A percentile compares a stretch with the other conserved stretches of the same genome.
Evolutionary conservation across 1,140 invertebrate species (phyloP).

Genomic region (Pentalonia nigronervosa): DNA sequence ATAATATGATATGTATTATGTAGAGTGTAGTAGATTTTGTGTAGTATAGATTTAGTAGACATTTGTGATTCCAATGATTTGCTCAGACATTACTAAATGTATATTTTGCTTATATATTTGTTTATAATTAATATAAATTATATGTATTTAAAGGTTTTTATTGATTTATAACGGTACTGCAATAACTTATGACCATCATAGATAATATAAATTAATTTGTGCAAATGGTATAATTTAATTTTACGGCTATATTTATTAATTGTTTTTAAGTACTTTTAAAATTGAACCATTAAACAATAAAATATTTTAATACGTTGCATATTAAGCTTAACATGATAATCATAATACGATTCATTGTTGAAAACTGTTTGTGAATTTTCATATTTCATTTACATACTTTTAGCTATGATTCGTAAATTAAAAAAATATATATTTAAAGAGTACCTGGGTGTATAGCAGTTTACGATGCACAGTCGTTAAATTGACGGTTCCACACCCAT

Average conservation of each 20-base stretch:
- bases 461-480: neutral
- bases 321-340: neutral
- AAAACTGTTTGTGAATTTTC: neutral
- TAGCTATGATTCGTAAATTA: neutral
- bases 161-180: neutral
- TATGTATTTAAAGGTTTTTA: too few relatives aligned
- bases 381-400: neutral
- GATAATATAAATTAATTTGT: neutral
- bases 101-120: too few relatives aligned
- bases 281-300: neutral
- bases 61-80: too few relatives aligned
- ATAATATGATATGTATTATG: too few relatives aligned
- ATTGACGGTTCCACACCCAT: neutral
- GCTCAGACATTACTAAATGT: too few relatives aligned
- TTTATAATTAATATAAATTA: too few relatives aligned
- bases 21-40: too few relatives aligned
- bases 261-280: neutral
- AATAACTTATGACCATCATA: neutral
- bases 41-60: too few relatives aligned
- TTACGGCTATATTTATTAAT: neutral
- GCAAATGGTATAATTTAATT: neutral
- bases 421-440: neutral
- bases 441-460: neutral
- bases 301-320: neutral
- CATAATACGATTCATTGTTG: neutral